Evolutionary conservation across 2,113 vertebrate species (phyloP).

Genomic region (Leptobrachium ailaonicum): DNA sequence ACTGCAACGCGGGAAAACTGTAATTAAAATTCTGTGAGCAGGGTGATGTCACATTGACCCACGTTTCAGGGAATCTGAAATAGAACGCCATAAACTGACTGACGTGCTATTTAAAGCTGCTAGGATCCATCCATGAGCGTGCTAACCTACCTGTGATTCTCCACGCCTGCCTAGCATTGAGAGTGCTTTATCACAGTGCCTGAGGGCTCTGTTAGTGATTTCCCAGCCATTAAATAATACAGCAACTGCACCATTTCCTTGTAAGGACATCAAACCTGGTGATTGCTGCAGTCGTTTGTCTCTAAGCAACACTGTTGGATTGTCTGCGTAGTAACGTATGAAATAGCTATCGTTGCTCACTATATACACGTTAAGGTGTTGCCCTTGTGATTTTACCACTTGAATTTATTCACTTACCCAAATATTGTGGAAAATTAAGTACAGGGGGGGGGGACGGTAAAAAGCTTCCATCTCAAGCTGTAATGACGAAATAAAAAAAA

Average conservation of each 20-base stretch:
- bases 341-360: slow-evolving; percentile 2
- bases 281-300: slow-evolving; percentile 14
- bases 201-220: neutral
- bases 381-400: neutral
- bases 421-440: no score
- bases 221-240: neutral
- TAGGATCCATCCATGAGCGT: no score
- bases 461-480: no score
- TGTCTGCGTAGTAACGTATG: neutral
- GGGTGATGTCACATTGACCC: no score
- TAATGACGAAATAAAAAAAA: no score
- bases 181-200: neutral
- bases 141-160: neutral
- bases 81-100: no score
- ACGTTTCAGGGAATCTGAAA: no score
- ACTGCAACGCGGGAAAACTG: no score
- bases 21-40: no score
- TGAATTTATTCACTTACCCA: no score
- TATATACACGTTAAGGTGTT: neutral
- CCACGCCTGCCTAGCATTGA: neutral
- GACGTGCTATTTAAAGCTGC: no score
- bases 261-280: neutral
- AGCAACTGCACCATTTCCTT: slow-evolving; percentile 5
- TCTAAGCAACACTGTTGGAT: slow-evolving; percentile 8
- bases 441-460: no score